phyloP scores from a whole-genome alignment of 2,113 vertebrate species.

The Caranx ignobilis region DNA sequence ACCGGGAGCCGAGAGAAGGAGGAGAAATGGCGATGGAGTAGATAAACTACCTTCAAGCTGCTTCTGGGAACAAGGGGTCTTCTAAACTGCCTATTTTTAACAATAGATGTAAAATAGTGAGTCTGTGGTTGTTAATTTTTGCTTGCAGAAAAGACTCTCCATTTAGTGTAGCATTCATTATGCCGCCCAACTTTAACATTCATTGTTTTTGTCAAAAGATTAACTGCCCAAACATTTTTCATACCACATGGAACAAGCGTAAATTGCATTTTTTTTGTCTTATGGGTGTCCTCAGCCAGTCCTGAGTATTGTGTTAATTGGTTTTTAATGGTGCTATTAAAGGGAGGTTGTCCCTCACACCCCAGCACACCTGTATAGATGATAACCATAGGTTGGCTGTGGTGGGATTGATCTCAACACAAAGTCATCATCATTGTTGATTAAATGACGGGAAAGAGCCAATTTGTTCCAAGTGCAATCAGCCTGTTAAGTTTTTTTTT shows the following conservation, averaged over 20 bases:
- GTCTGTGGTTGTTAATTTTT: neutral
- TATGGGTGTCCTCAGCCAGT: slow-evolving; percentile 68
- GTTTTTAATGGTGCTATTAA: slow-evolving; percentile 85
- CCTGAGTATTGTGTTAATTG: slow-evolving; percentile 77
- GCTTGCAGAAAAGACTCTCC: neutral
- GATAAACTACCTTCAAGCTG: slow-evolving; percentile 48
- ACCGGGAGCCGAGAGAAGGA: slow-evolving; percentile 33
- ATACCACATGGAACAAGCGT: slow-evolving; percentile 22
- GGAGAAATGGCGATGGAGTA: slow-evolving; percentile 7
- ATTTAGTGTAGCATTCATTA: neutral
- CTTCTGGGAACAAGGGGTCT: slow-evolving; percentile 3
- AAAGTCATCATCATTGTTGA: slow-evolving; percentile 71
- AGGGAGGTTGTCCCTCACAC: slow-evolving; percentile 74
- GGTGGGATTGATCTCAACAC: slow-evolving; percentile 50
- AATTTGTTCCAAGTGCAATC: slow-evolving; percentile 54
- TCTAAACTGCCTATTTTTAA: neutral
- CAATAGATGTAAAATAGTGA: neutral
- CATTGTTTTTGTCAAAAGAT: slow-evolving; percentile 18
- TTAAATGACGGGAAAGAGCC: slow-evolving; percentile 51
- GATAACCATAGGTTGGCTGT: slow-evolving; percentile 58
- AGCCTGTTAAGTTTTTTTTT: slow-evolving; percentile 29
- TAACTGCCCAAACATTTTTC: slow-evolving; percentile 21
- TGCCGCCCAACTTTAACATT: neutral
- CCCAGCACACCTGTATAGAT: slow-evolving; percentile 71
- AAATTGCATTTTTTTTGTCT: slow-evolving; percentile 44